Evolutionary conservation across 2,888 invertebrate species (phyloP).

Genomic region (Amphipoea lucens): DNA sequence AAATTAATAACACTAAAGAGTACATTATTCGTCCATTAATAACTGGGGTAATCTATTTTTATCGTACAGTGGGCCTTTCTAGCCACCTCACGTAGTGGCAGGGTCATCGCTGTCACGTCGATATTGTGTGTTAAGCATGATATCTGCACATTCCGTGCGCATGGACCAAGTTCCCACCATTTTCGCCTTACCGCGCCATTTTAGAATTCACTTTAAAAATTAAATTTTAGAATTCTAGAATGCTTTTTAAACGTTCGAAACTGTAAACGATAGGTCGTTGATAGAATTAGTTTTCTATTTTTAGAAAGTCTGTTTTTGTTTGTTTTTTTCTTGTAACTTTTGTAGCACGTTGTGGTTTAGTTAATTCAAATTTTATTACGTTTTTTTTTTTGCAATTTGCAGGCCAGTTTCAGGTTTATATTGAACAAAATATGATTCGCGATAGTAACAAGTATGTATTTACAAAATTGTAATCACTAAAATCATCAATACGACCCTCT

Average conservation of each 20-base stretch:
- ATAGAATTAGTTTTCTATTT: constrained; percentile 25
- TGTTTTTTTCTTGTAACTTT: neutral
- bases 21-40: no score
- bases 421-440: no score
- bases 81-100: constrained; percentile 71
- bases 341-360: neutral
- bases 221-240: constrained; percentile 12
- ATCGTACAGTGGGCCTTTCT: constrained; percentile 65
- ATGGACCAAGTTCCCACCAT: constrained; percentile 6
- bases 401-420: no score
- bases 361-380: no score
- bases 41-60: constrained; percentile 72
- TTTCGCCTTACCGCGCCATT: constrained; percentile 9
- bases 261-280: constrained; percentile 14
- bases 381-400: no score
- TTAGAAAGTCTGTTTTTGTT: constrained; percentile 23
- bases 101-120: constrained; percentile 49
- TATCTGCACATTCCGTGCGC: constrained; percentile 42
- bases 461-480: no score
- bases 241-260: constrained; percentile 20
- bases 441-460: no score
- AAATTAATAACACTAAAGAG: constrained; percentile 35
- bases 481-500: no score
- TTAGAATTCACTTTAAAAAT: constrained; percentile 21
- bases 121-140: constrained; percentile 43